Percentiles rank a stretch among this genome's conserved stretches.
Evolutionary conservation across 1,140 invertebrate genomes (phyloP).

Genomic region (Procambarus clarkii): DNA sequence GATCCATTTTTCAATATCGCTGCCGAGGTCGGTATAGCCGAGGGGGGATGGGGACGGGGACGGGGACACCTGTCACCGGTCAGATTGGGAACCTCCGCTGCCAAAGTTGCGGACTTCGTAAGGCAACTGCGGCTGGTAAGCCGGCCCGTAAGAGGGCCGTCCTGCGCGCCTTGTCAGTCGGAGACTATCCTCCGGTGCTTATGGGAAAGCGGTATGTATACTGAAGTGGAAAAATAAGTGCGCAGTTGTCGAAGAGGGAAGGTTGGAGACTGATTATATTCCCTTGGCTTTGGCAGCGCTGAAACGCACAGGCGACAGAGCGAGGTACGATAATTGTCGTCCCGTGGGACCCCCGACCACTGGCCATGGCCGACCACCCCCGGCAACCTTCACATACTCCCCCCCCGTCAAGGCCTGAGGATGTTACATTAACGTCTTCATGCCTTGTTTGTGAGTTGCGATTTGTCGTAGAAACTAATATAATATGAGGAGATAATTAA

Average conservation of each 20-base stretch:
- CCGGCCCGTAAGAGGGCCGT: not conserved
- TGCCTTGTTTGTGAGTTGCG: no score
- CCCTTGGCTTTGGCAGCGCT: slow-evolving; percentile 5
- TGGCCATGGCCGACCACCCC: no score
- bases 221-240: not conserved
- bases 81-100: slow-evolving; percentile 33
- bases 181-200: not conserved
- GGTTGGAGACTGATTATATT: no score
- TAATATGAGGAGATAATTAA: no score
- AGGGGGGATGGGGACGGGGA: not conserved
- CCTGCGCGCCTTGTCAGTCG: no score
- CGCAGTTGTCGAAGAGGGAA: not conserved
- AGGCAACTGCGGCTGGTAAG: slow-evolving; percentile 21
- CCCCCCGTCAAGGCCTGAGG: no score
- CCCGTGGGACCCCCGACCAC: not conserved
- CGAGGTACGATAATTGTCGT: slow-evolving; percentile 37
- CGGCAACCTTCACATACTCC: no score
- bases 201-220: not conserved
- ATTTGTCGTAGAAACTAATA: no score
- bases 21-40: not conserved
- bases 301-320: not conserved
- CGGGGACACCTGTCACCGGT: slow-evolving; percentile 39
- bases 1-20: not conserved
- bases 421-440: no score
- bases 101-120: slow-evolving; percentile 14